Conservation (phyloP, 1,140 invertebrate genomes). For the Drosophila auraria region DNA sequence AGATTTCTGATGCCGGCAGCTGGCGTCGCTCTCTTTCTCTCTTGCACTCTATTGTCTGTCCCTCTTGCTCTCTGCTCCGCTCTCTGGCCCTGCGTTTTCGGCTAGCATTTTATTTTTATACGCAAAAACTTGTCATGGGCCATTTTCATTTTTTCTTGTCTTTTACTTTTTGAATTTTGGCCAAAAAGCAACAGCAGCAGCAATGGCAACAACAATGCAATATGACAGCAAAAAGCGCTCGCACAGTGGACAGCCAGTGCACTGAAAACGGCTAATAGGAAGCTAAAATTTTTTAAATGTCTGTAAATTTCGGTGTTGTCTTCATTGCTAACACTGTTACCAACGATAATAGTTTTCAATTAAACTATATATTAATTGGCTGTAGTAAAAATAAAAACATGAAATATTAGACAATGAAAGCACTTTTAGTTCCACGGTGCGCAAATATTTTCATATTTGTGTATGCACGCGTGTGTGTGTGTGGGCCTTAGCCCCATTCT, state of each 20-base stretch:
- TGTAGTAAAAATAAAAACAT: neutral
- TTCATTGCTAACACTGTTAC: too few relatives aligned
- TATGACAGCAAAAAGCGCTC: conserved; percentile 37
- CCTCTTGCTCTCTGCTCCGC: neutral
- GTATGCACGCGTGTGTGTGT: conserved; percentile 11
- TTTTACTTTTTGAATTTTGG: conserved; percentile 74
- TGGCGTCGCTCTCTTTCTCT: conserved; percentile 41
- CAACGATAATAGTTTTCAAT: neutral
- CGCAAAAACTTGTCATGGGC: conserved; percentile 65
- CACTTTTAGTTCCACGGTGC: conserved; percentile 12
- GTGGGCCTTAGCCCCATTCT: conserved; percentile 52
- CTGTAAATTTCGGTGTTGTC: neutral
- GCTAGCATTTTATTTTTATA: conserved; percentile 75
- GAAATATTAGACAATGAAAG: neutral
- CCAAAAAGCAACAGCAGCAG: conserved; percentile 58
- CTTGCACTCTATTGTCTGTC: conserved; percentile 18
- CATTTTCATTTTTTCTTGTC: conserved; percentile 55
- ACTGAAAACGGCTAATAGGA: neutral
- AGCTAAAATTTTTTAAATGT: neutral
- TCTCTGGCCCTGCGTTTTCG: conserved; percentile 42
- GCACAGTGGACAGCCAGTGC: conserved; percentile 23
- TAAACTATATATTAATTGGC: neutral
- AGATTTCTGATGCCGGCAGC: conserved; percentile 42
- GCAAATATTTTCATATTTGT: conserved; percentile 37
- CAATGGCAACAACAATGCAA: conserved; percentile 51